A percentile compares a stretch with the other conserved stretches of the same genome.
Evolutionary conservation across 2,113 vertebrate species (phyloP).

Genomic region (Pholis gunnellus): DNA sequence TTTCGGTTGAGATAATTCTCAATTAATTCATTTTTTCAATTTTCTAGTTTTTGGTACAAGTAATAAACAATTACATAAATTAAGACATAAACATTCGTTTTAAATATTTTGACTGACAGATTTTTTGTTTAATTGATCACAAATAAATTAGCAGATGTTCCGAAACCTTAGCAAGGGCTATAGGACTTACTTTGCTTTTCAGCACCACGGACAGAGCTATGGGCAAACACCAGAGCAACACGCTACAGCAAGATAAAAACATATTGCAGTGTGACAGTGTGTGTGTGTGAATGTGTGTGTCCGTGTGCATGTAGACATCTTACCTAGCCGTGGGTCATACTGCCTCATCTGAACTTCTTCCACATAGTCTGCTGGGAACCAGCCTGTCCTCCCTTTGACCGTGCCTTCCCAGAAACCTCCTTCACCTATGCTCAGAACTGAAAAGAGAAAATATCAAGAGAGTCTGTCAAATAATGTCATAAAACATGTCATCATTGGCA

Average conservation of each 20-base stretch:
- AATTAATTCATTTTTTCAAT: not conserved
- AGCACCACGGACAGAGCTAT: constrained; percentile 57
- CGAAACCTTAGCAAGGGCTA: not conserved
- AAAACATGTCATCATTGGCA: constrained; percentile 32
- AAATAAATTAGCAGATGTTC: not conserved
- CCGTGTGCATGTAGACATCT: constrained; percentile 57
- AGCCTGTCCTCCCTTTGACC: constrained; percentile 96
- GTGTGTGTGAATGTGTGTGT: not conserved
- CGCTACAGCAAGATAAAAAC: constrained; percentile 6
- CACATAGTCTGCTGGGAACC: constrained; percentile 98
- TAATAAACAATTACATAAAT: not conserved
- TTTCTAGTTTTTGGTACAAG: constrained; percentile 2
- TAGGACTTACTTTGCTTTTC: constrained; percentile 10
- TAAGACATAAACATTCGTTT: not conserved
- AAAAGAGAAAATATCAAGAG: constrained; percentile 28
- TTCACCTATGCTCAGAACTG: constrained; percentile 98
- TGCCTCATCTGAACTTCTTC: constrained; percentile 99
- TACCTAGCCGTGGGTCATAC: constrained; percentile 92
- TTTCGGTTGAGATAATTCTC: not conserved
- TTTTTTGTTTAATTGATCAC: not conserved
- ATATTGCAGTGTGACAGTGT: not conserved
- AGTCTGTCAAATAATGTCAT: constrained; percentile 16
- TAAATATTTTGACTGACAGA: not conserved
- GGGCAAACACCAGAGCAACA: not conserved
- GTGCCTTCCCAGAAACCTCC: constrained; percentile 98